phyloP scores from a whole-genome alignment of 2,797 vertebrate species.

The Buceros bicornis region DNA sequence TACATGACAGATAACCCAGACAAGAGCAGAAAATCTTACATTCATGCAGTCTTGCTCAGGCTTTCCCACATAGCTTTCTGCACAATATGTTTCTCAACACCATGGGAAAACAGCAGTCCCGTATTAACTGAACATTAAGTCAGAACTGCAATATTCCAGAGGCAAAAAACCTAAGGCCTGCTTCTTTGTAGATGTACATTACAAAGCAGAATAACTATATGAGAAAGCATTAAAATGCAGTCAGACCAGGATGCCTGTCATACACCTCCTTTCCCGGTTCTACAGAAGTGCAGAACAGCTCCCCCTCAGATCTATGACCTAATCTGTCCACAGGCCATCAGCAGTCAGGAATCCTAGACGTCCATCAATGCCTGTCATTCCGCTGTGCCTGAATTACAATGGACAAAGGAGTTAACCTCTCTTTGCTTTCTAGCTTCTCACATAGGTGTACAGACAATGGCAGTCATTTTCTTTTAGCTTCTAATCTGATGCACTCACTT shows the following conservation, averaged over 20 bases:
- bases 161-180: not conserved
- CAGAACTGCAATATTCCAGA: not conserved
- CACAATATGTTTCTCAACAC: not conserved
- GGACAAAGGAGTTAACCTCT: not conserved
- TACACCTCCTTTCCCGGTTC: not conserved
- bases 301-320: not conserved
- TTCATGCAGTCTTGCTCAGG: not conserved
- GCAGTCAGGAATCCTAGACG: not conserved
- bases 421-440: not conserved
- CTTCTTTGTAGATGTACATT: not conserved
- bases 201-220: not conserved
- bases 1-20: not conserved
- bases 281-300: not conserved
- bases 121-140: not conserved
- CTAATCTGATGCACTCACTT: slow-evolving; percentile 2
- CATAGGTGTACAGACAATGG: not conserved
- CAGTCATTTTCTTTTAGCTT: slow-evolving; percentile 15
- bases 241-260: not conserved
- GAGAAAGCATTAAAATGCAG: fast-evolving
- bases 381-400: not conserved
- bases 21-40: not conserved
- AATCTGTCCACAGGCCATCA: not conserved
- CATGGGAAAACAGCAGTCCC: not conserved
- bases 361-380: not conserved
- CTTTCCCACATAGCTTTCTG: not conserved